Percentiles rank a stretch among this genome's conserved stretches.
These are phyloP conservation scores for Ptychobarbus kaznakovi DNA, from an alignment of 2,797 vertebrate genomes.

Conservation along the genomic window DNA sequence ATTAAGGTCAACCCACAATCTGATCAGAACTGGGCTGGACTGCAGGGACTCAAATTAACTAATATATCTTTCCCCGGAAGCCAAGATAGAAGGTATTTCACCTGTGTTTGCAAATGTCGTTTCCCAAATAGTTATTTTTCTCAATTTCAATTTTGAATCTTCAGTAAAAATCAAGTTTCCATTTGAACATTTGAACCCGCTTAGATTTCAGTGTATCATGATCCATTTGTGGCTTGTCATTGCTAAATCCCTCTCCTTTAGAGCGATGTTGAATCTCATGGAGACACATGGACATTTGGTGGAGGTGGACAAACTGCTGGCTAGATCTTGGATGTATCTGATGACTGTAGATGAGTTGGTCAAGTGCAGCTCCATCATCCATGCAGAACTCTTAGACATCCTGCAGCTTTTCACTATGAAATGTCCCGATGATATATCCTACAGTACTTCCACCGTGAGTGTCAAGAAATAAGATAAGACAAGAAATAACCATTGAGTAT, in stretches of 20 bases:
- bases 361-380: slow-evolving; percentile 63
- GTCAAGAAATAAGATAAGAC: neutral
- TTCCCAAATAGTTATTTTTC: no score
- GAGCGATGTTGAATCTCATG: slow-evolving; percentile 73
- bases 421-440: slow-evolving; percentile 58
- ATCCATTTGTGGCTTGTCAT: neutral
- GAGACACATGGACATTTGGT: slow-evolving; percentile 71
- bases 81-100: slow-evolving; percentile 66
- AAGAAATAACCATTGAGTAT: neutral
- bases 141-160: no score
- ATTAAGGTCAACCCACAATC: neutral
- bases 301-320: slow-evolving; percentile 72
- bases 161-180: neutral
- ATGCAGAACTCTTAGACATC: slow-evolving; percentile 72
- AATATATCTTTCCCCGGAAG: neutral
- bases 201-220: neutral
- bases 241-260: slow-evolving; percentile 45
- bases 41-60: slow-evolving; percentile 66
- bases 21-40: slow-evolving; percentile 66
- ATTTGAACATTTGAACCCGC: neutral
- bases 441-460: slow-evolving; percentile 59
- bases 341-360: slow-evolving; percentile 70
- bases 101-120: neutral
- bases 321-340: slow-evolving; percentile 84
- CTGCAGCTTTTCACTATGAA: slow-evolving; percentile 73